Evolutionary conservation across 2,113 vertebrate genomes (phyloP).

Genomic region (Aythya baeri): DNA sequence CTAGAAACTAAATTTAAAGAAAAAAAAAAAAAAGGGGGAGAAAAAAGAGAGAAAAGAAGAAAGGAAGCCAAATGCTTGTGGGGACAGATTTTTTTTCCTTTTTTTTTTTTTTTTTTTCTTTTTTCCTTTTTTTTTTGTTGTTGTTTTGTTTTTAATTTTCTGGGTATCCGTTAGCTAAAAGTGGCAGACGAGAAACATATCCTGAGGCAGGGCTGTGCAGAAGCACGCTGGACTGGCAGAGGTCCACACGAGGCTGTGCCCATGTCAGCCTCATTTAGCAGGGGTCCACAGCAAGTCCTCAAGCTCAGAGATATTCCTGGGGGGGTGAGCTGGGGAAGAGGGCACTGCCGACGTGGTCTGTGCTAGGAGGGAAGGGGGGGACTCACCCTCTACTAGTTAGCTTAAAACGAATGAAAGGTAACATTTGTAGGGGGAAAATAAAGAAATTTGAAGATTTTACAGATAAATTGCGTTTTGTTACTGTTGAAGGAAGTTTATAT

Average conservation of each 20-base stretch:
- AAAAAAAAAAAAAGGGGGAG: neutral
- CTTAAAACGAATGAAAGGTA: fast-evolving
- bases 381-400: neutral
- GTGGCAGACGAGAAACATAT: neutral
- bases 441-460: neutral
- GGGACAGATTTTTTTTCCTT: neutral
- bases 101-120: neutral
- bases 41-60: neutral
- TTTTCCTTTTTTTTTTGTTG: neutral
- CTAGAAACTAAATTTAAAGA: conserved; percentile 28
- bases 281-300: neutral
- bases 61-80: conserved; percentile 1
- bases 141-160: neutral
- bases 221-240: neutral
- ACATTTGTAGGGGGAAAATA: neutral
- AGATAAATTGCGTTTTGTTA: fast-evolving
- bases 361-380: neutral
- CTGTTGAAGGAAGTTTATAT: neutral
- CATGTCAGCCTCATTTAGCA: neutral
- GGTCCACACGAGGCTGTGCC: neutral
- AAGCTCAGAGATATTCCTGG: neutral
- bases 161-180: neutral
- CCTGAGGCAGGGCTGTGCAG: neutral
- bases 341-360: neutral
- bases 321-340: neutral